These are phyloP conservation scores for Hydropotes inermis DNA, from an alignment of 2,113 vertebrate species.

Conservation along the genomic window DNA sequence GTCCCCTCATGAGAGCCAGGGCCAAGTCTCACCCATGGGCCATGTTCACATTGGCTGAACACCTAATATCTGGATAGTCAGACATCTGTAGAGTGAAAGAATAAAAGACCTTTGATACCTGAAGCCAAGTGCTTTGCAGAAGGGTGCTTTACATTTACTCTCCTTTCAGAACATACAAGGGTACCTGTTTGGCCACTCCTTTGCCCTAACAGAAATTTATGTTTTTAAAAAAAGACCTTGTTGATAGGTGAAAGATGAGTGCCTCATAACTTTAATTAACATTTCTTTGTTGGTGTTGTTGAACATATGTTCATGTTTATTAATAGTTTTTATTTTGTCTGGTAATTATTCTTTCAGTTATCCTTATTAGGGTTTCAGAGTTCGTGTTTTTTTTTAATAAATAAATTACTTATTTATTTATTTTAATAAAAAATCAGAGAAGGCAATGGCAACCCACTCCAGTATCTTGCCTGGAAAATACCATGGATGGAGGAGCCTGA, in stretches of 20 bases:
- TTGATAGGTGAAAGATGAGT: neutral
- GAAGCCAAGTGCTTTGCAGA: neutral
- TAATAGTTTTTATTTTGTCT: neutral
- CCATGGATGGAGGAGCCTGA: too few relatives aligned
- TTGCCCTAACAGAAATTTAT: neutral
- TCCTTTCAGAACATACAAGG: neutral
- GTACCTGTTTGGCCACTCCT: neutral
- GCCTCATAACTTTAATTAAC: neutral
- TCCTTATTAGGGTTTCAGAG: neutral
- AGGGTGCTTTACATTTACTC: neutral
- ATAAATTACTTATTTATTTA: neutral
- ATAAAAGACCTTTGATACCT: neutral
- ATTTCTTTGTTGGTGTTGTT: neutral
- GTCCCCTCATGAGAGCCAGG: neutral
- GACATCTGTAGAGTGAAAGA: neutral
- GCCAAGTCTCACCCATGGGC: neutral
- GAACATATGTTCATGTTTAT: neutral
- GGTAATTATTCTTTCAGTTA: neutral
- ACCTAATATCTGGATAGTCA: neutral
- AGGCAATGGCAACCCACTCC: too few relatives aligned
- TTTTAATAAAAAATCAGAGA: too few relatives aligned
- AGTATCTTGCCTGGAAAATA: too few relatives aligned
- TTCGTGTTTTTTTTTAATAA: neutral
- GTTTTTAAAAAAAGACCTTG: neutral
- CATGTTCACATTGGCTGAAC: neutral